Evolutionary conservation across 1,140 invertebrate species (phyloP), one percentile per base, ranked within the genome.

Genomic region (Drosophila bocqueti): DNA sequence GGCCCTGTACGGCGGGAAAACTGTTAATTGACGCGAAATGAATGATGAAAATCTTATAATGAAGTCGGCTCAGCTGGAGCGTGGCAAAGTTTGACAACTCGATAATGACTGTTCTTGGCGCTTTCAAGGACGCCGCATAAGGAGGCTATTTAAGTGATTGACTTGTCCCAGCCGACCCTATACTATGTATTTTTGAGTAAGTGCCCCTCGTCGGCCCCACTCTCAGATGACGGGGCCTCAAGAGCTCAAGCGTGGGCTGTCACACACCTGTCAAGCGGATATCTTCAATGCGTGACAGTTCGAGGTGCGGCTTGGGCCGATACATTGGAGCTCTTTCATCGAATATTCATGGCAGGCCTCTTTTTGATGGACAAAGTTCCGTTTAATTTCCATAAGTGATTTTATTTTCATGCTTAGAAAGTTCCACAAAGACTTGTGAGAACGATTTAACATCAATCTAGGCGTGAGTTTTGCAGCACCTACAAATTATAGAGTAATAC

Each of bases 1-100:
- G 76, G 36, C 52, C 24, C 42, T 58, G 43, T 46, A 46, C 6
- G 50, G 36, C 24, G 31, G 34, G 60, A 69, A 74, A 71, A 65
- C 60, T 67, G 77, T 79, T 90, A 87, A 87, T 84, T 84, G 66
- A 75, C 43, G 54, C 47, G 46, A 68, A 72, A 63, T 75, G 50
- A 73, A 84, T 90, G 80, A 81, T 83, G 78, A 71, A 62, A 49
- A 85, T 78, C 26, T 78, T 74, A 52, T 66, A 55, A 38, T 58
- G 76, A 64, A 47, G 45, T 42, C 31, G 46, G 66, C 67, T 87
- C 66, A 83, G 61, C 79, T 95, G 11, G 94, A 95, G 1, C 89
- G 89, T 47, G 91, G 92, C 66, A 91, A 91, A 95, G n/a, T 77
- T 78, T 62, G 49, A 40, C 75, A 62, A 45, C 94, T 95, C 69